Conservation (phyloP, 2,113 vertebrate species). For the Athene noctua region DNA sequence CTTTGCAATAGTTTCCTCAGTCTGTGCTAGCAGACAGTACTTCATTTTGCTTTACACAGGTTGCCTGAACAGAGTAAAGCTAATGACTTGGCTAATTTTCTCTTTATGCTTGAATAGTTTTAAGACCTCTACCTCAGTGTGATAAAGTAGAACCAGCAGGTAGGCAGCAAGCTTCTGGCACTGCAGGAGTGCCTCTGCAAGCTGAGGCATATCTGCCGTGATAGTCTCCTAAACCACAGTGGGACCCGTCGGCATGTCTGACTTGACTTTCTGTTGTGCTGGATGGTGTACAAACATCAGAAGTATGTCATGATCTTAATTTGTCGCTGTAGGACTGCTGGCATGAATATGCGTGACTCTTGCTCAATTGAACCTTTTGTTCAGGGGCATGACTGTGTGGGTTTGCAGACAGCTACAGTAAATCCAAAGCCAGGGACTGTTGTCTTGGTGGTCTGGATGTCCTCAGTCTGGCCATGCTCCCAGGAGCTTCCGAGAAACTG, state of each 20-base stretch:
- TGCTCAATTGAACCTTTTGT: slow-evolving; percentile 68
- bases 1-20: not conserved
- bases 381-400: slow-evolving; percentile 34
- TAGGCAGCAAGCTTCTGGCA: not conserved
- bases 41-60: not conserved
- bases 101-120: not conserved
- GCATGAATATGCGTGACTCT: slow-evolving; percentile 44
- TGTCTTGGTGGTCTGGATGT: slow-evolving; percentile 41
- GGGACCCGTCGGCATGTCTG: not conserved
- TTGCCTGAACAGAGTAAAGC: not conserved
- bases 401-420: slow-evolving; percentile 43
- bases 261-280: slow-evolving; percentile 33
- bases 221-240: not conserved
- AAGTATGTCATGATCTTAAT: slow-evolving; percentile 60
- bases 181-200: not conserved
- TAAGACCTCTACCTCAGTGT: not conserved
- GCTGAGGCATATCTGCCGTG: not conserved
- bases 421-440: slow-evolving; percentile 23
- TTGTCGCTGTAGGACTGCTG: slow-evolving; percentile 52
- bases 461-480: slow-evolving; percentile 16
- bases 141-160: not conserved
- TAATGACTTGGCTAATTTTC: not conserved
- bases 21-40: not conserved
- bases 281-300: slow-evolving; percentile 37
- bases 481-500: slow-evolving; percentile 50